Percentiles rank a stretch among this genome's conserved stretches.
phyloP scores from a whole-genome alignment of 2,113 vertebrate genomes.

The Nestor notabilis region DNA sequence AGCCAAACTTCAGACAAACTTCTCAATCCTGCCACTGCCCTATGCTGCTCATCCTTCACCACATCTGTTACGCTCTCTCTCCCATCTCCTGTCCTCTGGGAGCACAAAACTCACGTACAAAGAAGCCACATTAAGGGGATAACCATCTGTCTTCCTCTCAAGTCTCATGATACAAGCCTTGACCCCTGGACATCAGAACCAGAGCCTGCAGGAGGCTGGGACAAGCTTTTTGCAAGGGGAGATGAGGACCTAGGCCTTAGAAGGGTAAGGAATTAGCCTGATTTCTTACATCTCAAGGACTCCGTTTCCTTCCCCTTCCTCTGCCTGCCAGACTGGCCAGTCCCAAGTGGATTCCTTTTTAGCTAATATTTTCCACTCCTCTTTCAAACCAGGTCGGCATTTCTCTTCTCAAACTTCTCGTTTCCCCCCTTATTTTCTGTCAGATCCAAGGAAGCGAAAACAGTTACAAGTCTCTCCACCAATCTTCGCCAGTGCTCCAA shows the following conservation, averaged over 20 bases:
- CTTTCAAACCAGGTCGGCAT: not conserved
- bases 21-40: not conserved
- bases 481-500: not conserved
- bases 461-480: not conserved
- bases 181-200: not conserved
- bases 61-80: accelerated
- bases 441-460: not conserved
- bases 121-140: not conserved
- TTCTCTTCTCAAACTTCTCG: not conserved
- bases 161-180: not conserved
- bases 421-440: not conserved
- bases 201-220: not conserved
- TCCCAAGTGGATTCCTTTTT: not conserved
- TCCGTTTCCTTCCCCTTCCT: not conserved
- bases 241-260: not conserved
- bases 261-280: not conserved
- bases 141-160: not conserved
- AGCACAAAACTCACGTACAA: not conserved
- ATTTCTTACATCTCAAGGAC: not conserved
- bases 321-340: not conserved
- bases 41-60: not conserved
- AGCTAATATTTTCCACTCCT: not conserved
- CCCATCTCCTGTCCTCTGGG: not conserved
- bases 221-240: not conserved
- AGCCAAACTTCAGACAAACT: not conserved